A percentile compares a stretch with the other conserved stretches of the same genome.
Conservation (phyloP, 2,888 invertebrate genomes). For the Melieria crassipennis region DNA sequence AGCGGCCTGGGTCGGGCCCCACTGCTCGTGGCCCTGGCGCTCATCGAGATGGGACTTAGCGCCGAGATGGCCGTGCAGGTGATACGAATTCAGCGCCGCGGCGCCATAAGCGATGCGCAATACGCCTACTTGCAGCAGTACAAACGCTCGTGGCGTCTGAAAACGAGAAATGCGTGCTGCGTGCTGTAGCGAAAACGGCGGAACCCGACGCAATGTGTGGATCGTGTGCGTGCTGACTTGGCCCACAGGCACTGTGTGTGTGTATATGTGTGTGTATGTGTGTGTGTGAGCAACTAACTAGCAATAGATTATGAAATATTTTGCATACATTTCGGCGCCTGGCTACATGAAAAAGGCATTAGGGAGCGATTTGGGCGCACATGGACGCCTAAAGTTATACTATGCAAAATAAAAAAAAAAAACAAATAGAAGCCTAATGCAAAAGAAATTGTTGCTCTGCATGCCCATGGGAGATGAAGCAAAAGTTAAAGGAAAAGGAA, state of each 20-base stretch:
- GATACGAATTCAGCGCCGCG: slow-evolving; percentile 15
- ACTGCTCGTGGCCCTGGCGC: slow-evolving; percentile 12
- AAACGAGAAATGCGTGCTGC: not conserved
- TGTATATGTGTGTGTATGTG: not conserved
- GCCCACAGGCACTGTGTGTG: not conserved
- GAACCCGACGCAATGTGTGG: no score
- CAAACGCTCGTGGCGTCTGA: not conserved
- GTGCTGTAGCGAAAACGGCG: not conserved
- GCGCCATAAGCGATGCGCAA: slow-evolving; percentile 20
- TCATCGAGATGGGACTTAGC: slow-evolving; percentile 22
- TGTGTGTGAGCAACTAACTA: not conserved
- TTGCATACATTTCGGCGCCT: not conserved
- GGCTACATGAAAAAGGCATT: no score
- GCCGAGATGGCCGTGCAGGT: slow-evolving; percentile 13
- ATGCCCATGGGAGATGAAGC: no score
- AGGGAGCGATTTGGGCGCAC: no score
- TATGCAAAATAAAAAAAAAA: no score
- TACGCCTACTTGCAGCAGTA: slow-evolving; percentile 8
- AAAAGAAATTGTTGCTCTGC: no score
- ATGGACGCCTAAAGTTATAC: no score
- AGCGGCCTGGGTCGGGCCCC: slow-evolving; percentile 19
- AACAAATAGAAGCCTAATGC: no score
- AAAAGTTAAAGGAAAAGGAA: no score
- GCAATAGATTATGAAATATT: not conserved
- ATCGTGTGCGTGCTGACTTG: no score